Conservation (phyloP, 1,140 invertebrate genomes). For the Psilanteris sp. region DNA sequence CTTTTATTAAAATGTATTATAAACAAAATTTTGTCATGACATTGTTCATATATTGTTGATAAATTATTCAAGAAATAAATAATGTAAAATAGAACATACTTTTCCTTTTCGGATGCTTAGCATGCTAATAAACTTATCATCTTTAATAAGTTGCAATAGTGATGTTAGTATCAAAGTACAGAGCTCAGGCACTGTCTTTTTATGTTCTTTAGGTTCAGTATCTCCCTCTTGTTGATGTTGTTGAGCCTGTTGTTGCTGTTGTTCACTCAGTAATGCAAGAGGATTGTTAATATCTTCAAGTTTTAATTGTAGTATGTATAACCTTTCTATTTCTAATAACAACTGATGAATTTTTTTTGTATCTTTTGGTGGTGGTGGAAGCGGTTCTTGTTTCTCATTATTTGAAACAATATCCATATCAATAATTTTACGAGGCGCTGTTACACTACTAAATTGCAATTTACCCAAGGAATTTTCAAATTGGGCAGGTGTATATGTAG, state of each 20-base stretch:
- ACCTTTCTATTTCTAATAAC: conserved; percentile 89
- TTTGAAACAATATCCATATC: conserved; percentile 90
- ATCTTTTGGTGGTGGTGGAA: conserved; percentile 78
- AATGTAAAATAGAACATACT: conserved; percentile 73
- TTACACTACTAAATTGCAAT: conserved; percentile 92
- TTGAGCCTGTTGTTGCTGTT: conserved; percentile 79
- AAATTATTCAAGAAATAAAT: too few species aligned
- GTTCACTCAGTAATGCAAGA: conserved; percentile 82
- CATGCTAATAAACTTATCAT: conserved; percentile 84
- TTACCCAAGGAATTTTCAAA: conserved; percentile 96
- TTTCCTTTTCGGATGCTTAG: conserved; percentile 87
- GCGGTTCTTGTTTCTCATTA: conserved; percentile 78
- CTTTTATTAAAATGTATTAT: too few species aligned
- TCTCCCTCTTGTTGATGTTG: conserved; percentile 61
- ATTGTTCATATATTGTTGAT: too few species aligned
- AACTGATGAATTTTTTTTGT: conserved; percentile 87
- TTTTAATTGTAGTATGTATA: conserved; percentile 85
- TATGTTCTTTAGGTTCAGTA: conserved; percentile 52
- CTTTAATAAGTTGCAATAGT: conserved; percentile 79
- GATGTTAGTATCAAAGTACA: conserved; percentile 70
- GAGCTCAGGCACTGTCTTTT: conserved; percentile 83
- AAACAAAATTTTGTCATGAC: too few species aligned
- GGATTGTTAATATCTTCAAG: conserved; percentile 88
- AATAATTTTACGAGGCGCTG: conserved; percentile 95
- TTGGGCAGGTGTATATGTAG: conserved; percentile 87